Conservation (phyloP, 2,113 vertebrate genomes). For the Cyrtonyx montezumae region DNA sequence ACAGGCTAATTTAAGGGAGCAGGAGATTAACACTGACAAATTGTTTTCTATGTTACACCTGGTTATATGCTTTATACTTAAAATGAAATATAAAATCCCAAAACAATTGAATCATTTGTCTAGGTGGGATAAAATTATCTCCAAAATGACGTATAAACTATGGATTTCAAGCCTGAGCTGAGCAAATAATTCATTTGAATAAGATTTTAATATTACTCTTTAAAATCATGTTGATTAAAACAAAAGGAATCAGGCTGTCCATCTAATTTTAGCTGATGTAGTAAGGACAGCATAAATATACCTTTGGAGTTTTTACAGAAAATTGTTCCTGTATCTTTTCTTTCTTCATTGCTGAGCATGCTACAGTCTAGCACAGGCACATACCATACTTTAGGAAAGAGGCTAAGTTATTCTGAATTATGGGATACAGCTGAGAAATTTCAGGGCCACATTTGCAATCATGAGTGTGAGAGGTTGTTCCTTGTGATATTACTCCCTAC, state of each 20-base stretch:
- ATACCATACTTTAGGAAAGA: neutral
- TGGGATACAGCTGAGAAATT: neutral
- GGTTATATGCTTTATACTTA: neutral
- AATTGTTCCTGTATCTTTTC: neutral
- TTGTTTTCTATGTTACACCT: conserved; percentile 20
- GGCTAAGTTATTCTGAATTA: neutral
- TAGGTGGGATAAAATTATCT: neutral
- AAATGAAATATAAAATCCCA: neutral
- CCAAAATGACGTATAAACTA: neutral
- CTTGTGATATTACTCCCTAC: accelerated
- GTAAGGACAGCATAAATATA: neutral
- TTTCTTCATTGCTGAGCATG: neutral
- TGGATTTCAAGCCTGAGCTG: neutral
- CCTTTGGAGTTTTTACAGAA: neutral
- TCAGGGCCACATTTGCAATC: neutral
- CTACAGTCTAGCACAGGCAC: neutral
- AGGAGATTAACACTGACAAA: neutral
- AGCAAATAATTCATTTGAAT: conserved; percentile 1
- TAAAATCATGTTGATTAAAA: neutral
- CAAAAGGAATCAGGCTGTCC: neutral
- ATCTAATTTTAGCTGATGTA: neutral
- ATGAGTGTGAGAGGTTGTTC: neutral
- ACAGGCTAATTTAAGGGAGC: neutral
- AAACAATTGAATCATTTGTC: neutral
- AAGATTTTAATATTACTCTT: neutral